Base-by-base conservation (phyloP, 2,888 invertebrate genomes). In the Drosophila infuscata region DNA sequence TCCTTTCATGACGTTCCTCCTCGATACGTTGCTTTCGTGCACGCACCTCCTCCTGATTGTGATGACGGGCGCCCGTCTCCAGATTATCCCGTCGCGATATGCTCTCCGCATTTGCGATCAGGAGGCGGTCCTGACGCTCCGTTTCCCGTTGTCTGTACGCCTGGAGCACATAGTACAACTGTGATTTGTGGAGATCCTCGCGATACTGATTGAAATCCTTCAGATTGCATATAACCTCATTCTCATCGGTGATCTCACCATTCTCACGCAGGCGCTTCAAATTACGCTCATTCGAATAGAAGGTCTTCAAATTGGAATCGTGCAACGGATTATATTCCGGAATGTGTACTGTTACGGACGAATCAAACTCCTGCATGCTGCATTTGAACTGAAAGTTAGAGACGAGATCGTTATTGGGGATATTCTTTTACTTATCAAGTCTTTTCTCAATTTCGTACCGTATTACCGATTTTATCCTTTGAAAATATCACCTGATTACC, bases 131-230 rank as follows among this genome's bases (percentile, higher is more conserved):
- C 3, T 79, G 82, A 29, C 91, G 90, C 38, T 92, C 92, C 7
- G 85, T 73, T 66, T 92, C 89, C 60, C 88, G 70, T 17, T 82
- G 81, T n/a, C 82, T 85, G 9, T 91, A 75, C 33, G 92, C 91
- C 57, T 88, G 91, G 66, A 94, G 94, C 67, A 95, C 94, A 62
- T 94, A 92, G 65, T 94, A 94, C 91, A 95, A 93, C 74, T 94
- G 94, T 25, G 94, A 94, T 70, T 94, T 94, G 76, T 94, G 94
- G 61, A 95, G 90, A 77, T 94, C 95, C 76, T 94, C 94, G 63
- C 95, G 94, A 92, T 95, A 95, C 74, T 94, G 94, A 86, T 95
- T 96, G 88, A 95, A 95, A 81, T 95, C 95, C 73, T 94, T 94
- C 25, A 95, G 90, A 2, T 94, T 94, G 88, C 96, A 96, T 2